A percentile compares a stretch with the other conserved stretches of the same genome.
These are phyloP conservation scores for Cottus gobio DNA, from an alignment of 2,113 vertebrate species.

Conservation along the genomic window DNA sequence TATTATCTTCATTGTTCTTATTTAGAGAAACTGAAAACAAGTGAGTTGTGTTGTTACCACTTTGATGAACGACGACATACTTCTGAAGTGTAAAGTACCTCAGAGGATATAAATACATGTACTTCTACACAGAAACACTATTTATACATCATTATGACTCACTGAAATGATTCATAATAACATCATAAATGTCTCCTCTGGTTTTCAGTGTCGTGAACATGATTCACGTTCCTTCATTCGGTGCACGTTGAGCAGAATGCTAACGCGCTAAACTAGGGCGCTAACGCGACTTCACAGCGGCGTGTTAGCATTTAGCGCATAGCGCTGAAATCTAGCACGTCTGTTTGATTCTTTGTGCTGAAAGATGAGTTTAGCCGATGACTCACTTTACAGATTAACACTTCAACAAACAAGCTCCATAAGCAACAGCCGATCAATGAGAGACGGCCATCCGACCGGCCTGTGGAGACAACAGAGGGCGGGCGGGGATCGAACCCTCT, in stretches of 20 bases:
- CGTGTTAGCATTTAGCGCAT: not conserved
- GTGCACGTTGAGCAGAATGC: no score
- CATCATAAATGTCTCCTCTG: no score
- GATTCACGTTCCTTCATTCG: not conserved
- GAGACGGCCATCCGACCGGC: slow-evolving; percentile 11
- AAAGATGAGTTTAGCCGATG: no score
- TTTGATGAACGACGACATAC: no score
- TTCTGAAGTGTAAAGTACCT: no score
- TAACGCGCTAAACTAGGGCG: not conserved
- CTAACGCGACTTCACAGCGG: not conserved
- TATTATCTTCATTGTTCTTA: not conserved
- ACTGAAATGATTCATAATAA: no score
- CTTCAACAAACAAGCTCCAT: slow-evolving; percentile 2
- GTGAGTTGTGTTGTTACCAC: not conserved
- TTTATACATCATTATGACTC: no score
- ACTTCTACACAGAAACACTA: not conserved
- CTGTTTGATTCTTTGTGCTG: no score
- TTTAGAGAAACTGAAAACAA: not conserved
- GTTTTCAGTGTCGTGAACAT: no score
- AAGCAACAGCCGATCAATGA: not conserved
- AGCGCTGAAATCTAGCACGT: no score
- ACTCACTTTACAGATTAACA: not conserved
- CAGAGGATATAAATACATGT: no score
- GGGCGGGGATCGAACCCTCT: not conserved
- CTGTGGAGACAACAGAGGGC: not conserved